Evolutionary conservation across 2,797 vertebrate genomes (phyloP), one percentile per base, ranked within the genome.

Genomic region (Ptychobarbus kaznakovi): DNA sequence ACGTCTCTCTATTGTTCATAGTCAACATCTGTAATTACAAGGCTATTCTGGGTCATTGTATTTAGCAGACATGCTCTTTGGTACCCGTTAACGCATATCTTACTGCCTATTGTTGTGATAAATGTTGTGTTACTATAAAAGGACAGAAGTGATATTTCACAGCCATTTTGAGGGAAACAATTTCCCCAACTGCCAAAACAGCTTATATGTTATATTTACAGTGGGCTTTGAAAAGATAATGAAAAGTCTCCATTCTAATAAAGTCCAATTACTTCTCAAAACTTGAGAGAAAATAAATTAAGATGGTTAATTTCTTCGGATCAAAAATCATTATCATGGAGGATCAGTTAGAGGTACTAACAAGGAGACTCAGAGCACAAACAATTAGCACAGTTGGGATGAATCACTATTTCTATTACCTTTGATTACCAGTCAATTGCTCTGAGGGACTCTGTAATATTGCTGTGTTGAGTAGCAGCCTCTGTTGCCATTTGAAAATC

Each of bases 381-480:
- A 91, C 92, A 93, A 94, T 94, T 94, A 94, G 92, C 93, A 92
- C 90, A 94, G 89, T 90, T 80, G 90, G 91, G 91, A 93, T 92
- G 89, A 90, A 94, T 91, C 93, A 92, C 92, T 81, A 32, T 68
- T 86, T 44, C 35, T 58, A 92, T 94, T 93, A 93, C 89, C 90
- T 85, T 86, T 93, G 93, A 94, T 95, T 95, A 94, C 93, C 93
- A 94, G 91, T 89, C 93, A 94, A 93, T 94, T 93, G 93, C 92
- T 90, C 88, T 92, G 91, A 93, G 93, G 93, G 93, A 94, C 91
- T 92, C 90, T 35, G 82, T 91, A 91, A 93, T 94, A 93, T 90
- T 86, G 90, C 77, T 89, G 89, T 92, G 93, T 93, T 93, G 92
- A 92, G 90, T 92, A 88, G 89, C 68, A 86, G 82, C 68, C 87